Evolutionary conservation across 2,113 vertebrate genomes (phyloP).

Genomic region (Phalacrocorax aristotelis): DNA sequence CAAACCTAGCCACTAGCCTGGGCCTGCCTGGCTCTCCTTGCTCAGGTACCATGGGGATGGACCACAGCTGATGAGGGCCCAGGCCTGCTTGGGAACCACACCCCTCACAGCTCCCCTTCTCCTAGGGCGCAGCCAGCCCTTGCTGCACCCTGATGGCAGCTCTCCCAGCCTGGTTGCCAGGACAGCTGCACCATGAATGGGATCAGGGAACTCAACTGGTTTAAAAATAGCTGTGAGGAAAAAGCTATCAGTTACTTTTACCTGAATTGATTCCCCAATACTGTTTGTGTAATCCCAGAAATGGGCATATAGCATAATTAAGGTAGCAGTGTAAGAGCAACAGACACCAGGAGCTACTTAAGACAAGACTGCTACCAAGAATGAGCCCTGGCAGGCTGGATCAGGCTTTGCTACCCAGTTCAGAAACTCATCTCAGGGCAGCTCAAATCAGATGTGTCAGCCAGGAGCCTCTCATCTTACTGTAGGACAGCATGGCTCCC

Average conservation of each 20-base stretch:
- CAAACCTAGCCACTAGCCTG: fast-evolving
- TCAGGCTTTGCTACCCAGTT: not conserved
- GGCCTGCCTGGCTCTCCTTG: not conserved
- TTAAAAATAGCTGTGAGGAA: conserved; percentile 23
- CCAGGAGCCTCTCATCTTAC: not conserved
- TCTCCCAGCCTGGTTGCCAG: not conserved
- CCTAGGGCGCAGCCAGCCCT: not conserved
- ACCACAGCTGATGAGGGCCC: not conserved
- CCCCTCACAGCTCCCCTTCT: not conserved
- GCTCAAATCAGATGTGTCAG: not conserved
- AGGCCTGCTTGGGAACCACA: not conserved
- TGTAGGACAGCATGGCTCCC: not conserved
- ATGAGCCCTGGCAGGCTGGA: not conserved
- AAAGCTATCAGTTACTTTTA: not conserved
- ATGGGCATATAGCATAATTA: not conserved
- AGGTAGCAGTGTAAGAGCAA: not conserved
- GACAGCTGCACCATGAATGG: conserved; percentile 35
- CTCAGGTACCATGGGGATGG: not conserved
- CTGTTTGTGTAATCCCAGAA: not conserved
- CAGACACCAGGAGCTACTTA: not conserved
- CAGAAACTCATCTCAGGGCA: not conserved
- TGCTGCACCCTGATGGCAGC: not conserved
- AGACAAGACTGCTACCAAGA: not conserved
- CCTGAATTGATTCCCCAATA: not conserved
- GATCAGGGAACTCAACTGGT: not conserved